Percentiles rank a stretch among this genome's conserved stretches.
Conservation (phyloP, 1,140 invertebrate species). For the Eueides isabella region DNA sequence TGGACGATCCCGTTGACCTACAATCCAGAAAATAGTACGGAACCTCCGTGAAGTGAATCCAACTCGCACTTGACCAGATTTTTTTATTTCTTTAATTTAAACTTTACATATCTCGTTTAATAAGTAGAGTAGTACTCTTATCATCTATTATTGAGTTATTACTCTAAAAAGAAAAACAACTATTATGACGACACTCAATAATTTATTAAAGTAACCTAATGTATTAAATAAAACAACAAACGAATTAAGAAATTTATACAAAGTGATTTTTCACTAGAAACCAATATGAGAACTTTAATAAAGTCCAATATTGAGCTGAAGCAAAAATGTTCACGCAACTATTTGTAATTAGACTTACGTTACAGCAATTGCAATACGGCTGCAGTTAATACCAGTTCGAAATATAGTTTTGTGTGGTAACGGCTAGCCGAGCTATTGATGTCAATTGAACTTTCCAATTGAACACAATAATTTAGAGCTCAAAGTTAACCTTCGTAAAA, state of each 20-base stretch:
- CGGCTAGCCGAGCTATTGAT: conserved; percentile 27
- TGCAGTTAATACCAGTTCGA: conserved; percentile 32
- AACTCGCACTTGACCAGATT: no score
- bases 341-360: conserved; percentile 32
- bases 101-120: no score
- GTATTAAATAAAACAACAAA: no score
- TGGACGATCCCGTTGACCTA: no score
- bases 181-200: no score
- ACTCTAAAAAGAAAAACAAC: no score
- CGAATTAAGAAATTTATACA: background rate
- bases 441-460: conserved; percentile 26
- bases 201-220: no score
- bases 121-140: no score
- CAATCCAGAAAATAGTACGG: no score
- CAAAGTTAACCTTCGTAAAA: background rate
- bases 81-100: no score
- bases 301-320: conserved; percentile 26
- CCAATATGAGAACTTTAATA: conserved; percentile 15
- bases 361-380: conserved; percentile 27
- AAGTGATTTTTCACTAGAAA: background rate
- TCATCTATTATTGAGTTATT: no score
- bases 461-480: conserved; percentile 25
- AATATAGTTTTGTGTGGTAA: conserved; percentile 30
- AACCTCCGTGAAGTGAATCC: no score
- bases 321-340: conserved; percentile 30